Percentiles rank a stretch among this genome's conserved stretches.
Evolutionary conservation across 2,113 vertebrate genomes (phyloP).

Genomic region (Mormyrus iriodes): DNA sequence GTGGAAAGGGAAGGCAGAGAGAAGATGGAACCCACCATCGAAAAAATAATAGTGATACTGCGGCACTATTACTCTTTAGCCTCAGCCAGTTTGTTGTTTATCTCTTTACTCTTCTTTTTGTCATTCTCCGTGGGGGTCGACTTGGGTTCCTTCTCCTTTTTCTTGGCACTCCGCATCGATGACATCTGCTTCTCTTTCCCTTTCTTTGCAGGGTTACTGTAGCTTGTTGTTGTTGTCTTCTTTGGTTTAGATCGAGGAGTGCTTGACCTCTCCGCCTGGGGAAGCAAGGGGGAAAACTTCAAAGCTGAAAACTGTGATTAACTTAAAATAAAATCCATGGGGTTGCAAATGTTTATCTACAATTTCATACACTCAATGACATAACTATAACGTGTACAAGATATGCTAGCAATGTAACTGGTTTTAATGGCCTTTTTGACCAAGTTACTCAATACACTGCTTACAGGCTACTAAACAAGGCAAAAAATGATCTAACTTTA

Average conservation of each 20-base stretch:
- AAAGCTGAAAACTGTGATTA: background rate
- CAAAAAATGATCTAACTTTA: background rate
- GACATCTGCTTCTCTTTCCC: constrained; percentile 83
- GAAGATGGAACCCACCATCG: constrained; percentile 61
- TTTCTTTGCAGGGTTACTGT: constrained; percentile 59
- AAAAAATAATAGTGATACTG: constrained; percentile 45
- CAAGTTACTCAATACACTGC: background rate
- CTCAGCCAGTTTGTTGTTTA: constrained; percentile 98
- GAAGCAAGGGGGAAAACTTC: constrained; percentile 19
- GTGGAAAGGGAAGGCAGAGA: constrained; percentile 43
- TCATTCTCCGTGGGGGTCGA: constrained; percentile 64
- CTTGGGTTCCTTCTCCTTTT: constrained; percentile 68
- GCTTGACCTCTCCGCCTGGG: constrained; percentile 79
- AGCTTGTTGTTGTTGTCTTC: constrained; percentile 78
- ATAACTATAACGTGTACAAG: background rate
- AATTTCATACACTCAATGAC: background rate
- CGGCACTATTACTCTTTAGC: constrained; percentile 82
- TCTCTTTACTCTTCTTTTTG: constrained; percentile 93
- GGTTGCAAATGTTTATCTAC: background rate
- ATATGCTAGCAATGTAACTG: background rate
- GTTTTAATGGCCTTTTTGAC: background rate
- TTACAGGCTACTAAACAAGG: background rate
- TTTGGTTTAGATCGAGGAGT: constrained; percentile 84
- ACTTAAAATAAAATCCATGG: background rate
- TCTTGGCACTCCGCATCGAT: constrained; percentile 77